Evolutionary conservation across 2,888 invertebrate genomes (phyloP).

Genomic region (Chromoteleia sp.): DNA sequence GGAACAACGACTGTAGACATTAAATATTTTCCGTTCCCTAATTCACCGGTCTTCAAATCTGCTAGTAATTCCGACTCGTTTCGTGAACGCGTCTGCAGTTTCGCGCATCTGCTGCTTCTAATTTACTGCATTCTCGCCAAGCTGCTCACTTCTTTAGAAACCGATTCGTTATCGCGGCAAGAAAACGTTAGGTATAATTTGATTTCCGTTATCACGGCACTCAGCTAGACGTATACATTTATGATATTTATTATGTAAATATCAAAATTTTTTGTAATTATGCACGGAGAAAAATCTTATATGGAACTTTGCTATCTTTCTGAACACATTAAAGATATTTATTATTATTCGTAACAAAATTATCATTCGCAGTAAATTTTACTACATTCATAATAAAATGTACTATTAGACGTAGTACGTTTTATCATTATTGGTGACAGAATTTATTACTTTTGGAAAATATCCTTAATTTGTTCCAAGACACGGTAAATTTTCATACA

Average conservation of each 20-base stretch:
- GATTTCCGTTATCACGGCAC: slow-evolving; percentile 23
- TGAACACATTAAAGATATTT: no score
- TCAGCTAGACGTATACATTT: background rate
- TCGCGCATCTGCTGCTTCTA: slow-evolving; percentile 77
- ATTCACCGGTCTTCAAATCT: slow-evolving; percentile 66
- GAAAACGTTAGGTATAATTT: slow-evolving; percentile 22
- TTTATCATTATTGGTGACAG: no score
- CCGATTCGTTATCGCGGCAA: slow-evolving; percentile 7
- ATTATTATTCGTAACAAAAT: no score
- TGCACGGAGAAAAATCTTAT: no score
- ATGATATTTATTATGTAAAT: no score
- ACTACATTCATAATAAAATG: no score
- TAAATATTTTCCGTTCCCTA: slow-evolving; percentile 69
- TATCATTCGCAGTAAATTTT: no score
- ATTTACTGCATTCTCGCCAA: slow-evolving; percentile 71
- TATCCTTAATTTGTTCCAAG: no score
- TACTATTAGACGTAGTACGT: no score
- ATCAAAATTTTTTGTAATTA: slow-evolving; percentile 5
- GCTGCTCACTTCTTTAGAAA: slow-evolving; percentile 38
- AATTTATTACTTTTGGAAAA: no score
- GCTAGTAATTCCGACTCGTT: slow-evolving; percentile 71
- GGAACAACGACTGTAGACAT: slow-evolving; percentile 24
- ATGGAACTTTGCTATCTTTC: no score
- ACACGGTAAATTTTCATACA: no score
- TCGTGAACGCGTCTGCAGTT: slow-evolving; percentile 72